Percentiles rank a stretch among this genome's conserved stretches.
Conservation (phyloP, 2,113 vertebrate genomes). For the Tupaia tana region DNA sequence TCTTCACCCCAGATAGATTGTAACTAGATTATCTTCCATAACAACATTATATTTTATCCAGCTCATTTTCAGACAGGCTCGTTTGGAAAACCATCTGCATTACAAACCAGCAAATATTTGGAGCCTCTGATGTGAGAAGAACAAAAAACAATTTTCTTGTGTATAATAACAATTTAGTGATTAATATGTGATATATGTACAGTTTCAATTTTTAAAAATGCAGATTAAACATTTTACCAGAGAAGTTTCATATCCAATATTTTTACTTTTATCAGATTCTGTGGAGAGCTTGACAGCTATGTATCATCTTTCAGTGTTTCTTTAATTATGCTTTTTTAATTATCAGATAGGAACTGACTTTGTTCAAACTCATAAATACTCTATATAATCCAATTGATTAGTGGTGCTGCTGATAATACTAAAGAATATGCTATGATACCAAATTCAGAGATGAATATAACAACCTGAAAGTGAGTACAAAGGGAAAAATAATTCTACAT, state of each 20-base stretch:
- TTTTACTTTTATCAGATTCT: constrained; percentile 3
- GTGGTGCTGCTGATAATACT: not conserved
- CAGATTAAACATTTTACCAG: constrained; percentile 33
- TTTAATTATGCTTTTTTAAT: not conserved
- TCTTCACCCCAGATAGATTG: not conserved
- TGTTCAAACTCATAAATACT: constrained; percentile 4
- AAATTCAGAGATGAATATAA: not conserved
- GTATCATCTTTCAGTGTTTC: not conserved
- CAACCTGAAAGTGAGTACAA: not conserved
- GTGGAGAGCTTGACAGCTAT: not conserved
- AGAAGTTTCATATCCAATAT: not conserved
- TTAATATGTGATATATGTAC: constrained; percentile 49
- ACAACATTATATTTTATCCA: constrained; percentile 18
- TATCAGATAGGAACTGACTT: not conserved
- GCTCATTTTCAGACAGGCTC: not conserved
- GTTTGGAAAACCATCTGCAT: not conserved
- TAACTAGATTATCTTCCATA: not conserved
- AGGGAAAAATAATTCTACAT: not conserved
- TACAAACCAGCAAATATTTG: not conserved
- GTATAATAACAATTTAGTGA: not conserved
- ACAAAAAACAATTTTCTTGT: not conserved
- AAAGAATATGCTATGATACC: not conserved
- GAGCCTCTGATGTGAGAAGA: not conserved
- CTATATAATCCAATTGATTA: not conserved
- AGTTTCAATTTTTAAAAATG: constrained; percentile 70